These are phyloP conservation scores for Latheticus oryzae DNA, from an alignment of 2,888 invertebrate genomes.

Conservation along the genomic window DNA sequence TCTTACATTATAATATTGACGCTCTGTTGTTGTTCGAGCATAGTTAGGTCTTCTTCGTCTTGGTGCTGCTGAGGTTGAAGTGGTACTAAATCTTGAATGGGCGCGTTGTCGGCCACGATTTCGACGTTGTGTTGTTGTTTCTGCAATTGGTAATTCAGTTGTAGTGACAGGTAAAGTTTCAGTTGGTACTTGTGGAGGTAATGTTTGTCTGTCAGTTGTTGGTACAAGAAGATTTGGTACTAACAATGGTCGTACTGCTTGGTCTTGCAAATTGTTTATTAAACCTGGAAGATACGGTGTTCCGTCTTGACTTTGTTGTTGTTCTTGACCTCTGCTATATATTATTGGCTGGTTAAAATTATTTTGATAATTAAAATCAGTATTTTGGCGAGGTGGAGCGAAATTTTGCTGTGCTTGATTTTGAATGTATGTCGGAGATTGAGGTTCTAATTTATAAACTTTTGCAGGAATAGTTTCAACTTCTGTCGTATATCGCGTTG, in stretches of 20 bases:
- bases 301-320: not conserved
- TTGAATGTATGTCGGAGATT: slow-evolving; percentile 30
- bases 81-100: slow-evolving; percentile 51
- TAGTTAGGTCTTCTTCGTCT: slow-evolving; percentile 64
- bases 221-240: slow-evolving; percentile 60
- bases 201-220: slow-evolving; percentile 48
- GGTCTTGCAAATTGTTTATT: slow-evolving; percentile 72
- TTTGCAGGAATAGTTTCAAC: slow-evolving; percentile 47
- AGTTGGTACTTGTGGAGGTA: slow-evolving; percentile 6
- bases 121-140: slow-evolving; percentile 64
- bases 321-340: slow-evolving; percentile 34
- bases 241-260: slow-evolving; percentile 60
- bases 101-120: slow-evolving; percentile 68
- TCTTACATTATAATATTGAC: slow-evolving; percentile 23
- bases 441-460: slow-evolving; percentile 43
- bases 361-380: slow-evolving; percentile 2
- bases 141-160: slow-evolving; percentile 61
- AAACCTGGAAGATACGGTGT: slow-evolving; percentile 68
- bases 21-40: slow-evolving; percentile 45
- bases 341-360: slow-evolving; percentile 41
- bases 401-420: slow-evolving; percentile 33
- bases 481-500: slow-evolving; percentile 44
- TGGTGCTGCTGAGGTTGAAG: slow-evolving; percentile 59
- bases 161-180: slow-evolving; percentile 54
- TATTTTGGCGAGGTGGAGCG: not conserved